Evolutionary conservation across 2,888 invertebrate species (phyloP), one percentile per base, ranked within the genome.

Genomic region (Pterostichus madidus): DNA sequence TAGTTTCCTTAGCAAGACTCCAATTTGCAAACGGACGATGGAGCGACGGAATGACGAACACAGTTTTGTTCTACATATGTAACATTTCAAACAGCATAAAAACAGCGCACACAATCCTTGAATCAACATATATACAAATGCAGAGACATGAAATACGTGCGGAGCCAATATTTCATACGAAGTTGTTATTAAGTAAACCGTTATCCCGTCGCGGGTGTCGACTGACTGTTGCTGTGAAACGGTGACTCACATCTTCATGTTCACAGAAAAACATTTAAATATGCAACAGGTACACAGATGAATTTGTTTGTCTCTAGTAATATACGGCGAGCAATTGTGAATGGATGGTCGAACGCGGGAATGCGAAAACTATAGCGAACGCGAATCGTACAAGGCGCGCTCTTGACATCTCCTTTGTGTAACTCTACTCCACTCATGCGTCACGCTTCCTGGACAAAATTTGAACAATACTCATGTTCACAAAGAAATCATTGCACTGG

Each of bases 401-500:
- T 68, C 17, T 44, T 71, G 68, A 71, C 17, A 71, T 44, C 49
- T 13, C 49, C 75, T 75, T 75, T 75, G 75, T 75, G 75, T 52
- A 75, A 75, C 24, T 75, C 31, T 75, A 75, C 75, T n/a, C 75
- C 24, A 32, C 52, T 75, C 39, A 31, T 52, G 75, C 52, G 32
- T 32, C 52, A 46, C 44, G 68, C 44, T 71, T 71, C 68, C 68
- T 71, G 49, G 52, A 75, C 32, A 56, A 78, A 78, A 64, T 64
- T 64, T 49, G 61, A 64, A 75, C 52, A 31, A 59, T 64, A 64
- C 64, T 49, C 49, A 78, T 56, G 46, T 68, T 71, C 73, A 80
- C 80, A 80, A 80, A 80, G 80, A 80, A 80, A 80, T 80, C 80
- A 71, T 52, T 49, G 64, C 68, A 68, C 56, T 15, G 52, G 39